Evolutionary conservation across 1,140 invertebrate species (phyloP), one percentile per base, ranked within the genome.

Genomic region (Megalopta genalis): DNA sequence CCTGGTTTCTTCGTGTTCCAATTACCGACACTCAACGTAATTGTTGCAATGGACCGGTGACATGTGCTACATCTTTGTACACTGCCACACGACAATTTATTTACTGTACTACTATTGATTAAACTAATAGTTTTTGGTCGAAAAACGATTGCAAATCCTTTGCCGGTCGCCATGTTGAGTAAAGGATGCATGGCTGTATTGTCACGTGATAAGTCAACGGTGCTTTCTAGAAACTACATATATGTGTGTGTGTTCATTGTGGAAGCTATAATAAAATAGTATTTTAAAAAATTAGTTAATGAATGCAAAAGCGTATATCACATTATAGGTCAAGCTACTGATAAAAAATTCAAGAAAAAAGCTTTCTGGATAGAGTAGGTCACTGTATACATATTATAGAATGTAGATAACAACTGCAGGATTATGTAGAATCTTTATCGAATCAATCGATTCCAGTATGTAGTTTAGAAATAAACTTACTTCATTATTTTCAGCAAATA

Each of bases 151-250:
- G 87, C 88, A 65, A 93, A 75, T 32, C 91, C 86, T 79, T 92
- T 93, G 85, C 91, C 90, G 91, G 91, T 90, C 81, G 92, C 92
- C 92, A 93, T 93, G 86, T 92, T 93, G 82, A 65, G 82, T 73
- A 79, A 90, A 67, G 90, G 74, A 88, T 89, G 88, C 91, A 92
- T 92, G 88, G 87, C 39, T 39, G 1, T 42, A 16, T 1, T 62
- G 39, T 75, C 77, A 80, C 72, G 54, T 75, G 71, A 67, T 23
- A 39, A 9, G 27, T 32, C n/a, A 25, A 23, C 18, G 2, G 25
- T 32, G 4, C 12, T 46, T 76, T 76, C 64, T 60, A 59, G 64
- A 76, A 57, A 39, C n/a, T 60, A 18, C 27, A 46, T 12, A 46
- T 54, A 12, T 54, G 16, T 18, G 16, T 21, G 52, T n/a, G n/a